Conservation (phyloP, 2,113 vertebrate genomes). For the Athene noctua region DNA sequence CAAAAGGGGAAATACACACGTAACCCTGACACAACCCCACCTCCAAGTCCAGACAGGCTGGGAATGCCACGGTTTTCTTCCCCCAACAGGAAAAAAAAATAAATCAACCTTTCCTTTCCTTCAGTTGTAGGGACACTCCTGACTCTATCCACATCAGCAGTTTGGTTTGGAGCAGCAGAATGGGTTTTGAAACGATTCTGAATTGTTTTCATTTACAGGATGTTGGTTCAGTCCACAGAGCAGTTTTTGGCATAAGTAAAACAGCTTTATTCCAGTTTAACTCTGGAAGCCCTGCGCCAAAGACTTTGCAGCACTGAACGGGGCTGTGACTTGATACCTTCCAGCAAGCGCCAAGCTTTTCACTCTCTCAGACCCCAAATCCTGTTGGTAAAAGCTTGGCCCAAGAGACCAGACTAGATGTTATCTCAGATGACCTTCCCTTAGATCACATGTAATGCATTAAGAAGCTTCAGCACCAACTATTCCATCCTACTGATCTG, state of each 20-base stretch:
- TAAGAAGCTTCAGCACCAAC: too few species aligned
- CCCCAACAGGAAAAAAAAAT: not conserved
- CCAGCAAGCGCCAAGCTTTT: not conserved
- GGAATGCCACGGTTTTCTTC: accelerated
- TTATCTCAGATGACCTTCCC: not conserved
- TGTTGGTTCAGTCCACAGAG: not conserved
- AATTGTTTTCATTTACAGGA: accelerated
- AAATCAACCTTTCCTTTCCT: not conserved
- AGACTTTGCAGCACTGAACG: not conserved
- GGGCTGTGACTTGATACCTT: not conserved
- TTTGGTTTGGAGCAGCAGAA: not conserved
- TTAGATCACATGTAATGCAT: too few species aligned
- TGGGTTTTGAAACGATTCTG: not conserved
- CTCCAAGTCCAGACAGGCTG: accelerated
- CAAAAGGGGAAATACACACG: accelerated
- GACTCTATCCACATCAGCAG: not conserved
- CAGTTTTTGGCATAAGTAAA: not conserved
- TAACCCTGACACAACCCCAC: accelerated
- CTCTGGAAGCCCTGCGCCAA: not conserved
- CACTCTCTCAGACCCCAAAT: not conserved
- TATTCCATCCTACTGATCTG: not conserved
- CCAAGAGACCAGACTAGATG: not conserved
- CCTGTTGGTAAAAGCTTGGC: not conserved
- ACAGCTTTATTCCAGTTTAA: not conserved
- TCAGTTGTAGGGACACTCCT: not conserved